These are phyloP conservation scores for Sparidentex hasta DNA, from an alignment of 2,797 vertebrate species.

Conservation along the genomic window DNA sequence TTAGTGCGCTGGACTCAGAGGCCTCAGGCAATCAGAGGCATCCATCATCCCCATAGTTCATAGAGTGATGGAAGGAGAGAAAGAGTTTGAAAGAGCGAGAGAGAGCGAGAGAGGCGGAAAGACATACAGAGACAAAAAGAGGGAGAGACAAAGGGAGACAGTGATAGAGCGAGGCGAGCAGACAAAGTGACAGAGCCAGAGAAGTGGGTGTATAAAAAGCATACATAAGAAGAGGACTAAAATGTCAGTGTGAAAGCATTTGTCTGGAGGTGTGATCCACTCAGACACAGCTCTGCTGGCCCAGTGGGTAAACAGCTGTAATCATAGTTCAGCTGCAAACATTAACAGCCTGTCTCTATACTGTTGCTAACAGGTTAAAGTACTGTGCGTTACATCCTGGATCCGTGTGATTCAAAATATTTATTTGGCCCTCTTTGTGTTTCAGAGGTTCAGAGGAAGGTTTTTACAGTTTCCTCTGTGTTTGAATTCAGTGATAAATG, in stretches of 20 bases:
- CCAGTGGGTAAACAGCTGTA: conserved; percentile 69
- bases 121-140: conserved; percentile 40
- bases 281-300: conserved; percentile 56
- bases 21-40: conserved; percentile 68
- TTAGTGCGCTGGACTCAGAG: conserved; percentile 57
- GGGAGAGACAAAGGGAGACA: conserved; percentile 52
- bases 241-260: conserved; percentile 73
- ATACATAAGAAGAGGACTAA: conserved; percentile 68
- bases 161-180: conserved; percentile 54
- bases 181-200: conserved; percentile 60
- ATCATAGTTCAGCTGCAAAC: conserved; percentile 65
- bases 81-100: conserved; percentile 2
- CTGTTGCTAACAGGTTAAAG: conserved; percentile 52
- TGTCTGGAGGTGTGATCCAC: conserved; percentile 75
- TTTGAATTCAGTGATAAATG: background rate
- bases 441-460: background rate
- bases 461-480: background rate
- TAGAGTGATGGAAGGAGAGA: conserved; percentile 52
- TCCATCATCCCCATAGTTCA: conserved; percentile 70
- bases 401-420: conserved; percentile 37
- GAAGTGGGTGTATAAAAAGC: conserved; percentile 76
- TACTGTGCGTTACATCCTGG: conserved; percentile 46
- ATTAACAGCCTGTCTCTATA: conserved; percentile 54
- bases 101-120: conserved; percentile 16
- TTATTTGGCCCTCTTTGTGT: conserved; percentile 5